phyloP scores from a whole-genome alignment of 2,888 invertebrate species.

The Melinopterus prodromus region DNA sequence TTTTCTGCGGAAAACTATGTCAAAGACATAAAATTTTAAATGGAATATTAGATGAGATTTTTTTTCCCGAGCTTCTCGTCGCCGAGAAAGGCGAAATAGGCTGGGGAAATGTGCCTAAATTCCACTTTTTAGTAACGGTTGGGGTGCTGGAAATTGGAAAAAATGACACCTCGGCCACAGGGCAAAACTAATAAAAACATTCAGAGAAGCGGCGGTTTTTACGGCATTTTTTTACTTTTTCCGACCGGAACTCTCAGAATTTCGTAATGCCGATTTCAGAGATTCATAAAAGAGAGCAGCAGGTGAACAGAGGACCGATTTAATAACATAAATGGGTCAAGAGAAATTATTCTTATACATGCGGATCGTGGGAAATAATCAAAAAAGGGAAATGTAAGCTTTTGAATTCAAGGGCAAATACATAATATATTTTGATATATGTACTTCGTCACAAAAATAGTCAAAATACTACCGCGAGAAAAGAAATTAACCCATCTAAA shows the following conservation, averaged over 20 bases:
- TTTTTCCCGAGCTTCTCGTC: not conserved
- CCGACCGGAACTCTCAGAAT: not conserved
- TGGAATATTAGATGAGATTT: conserved; percentile 4
- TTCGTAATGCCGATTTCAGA: not conserved
- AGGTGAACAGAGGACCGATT: not conserved
- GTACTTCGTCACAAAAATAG: too few relatives aligned
- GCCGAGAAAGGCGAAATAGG: not conserved
- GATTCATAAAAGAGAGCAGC: not conserved
- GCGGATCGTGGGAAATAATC: too few relatives aligned
- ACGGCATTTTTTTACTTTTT: not conserved
- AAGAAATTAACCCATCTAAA: too few relatives aligned
- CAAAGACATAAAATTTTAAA: not conserved
- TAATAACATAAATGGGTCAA: not conserved
- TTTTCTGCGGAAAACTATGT: not conserved
- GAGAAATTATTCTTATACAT: too few relatives aligned
- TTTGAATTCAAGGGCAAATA: too few relatives aligned
- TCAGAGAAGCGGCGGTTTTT: not conserved
- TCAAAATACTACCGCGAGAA: too few relatives aligned
- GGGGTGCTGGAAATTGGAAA: not conserved
- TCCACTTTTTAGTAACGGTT: not conserved
- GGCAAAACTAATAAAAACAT: not conserved
- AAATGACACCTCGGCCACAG: not conserved
- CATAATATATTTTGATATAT: too few relatives aligned
- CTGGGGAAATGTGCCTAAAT: not conserved
- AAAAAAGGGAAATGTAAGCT: too few relatives aligned